Evolutionary conservation across 1,140 invertebrate genomes (phyloP).

Genomic region (Copidosoma floridanum): DNA sequence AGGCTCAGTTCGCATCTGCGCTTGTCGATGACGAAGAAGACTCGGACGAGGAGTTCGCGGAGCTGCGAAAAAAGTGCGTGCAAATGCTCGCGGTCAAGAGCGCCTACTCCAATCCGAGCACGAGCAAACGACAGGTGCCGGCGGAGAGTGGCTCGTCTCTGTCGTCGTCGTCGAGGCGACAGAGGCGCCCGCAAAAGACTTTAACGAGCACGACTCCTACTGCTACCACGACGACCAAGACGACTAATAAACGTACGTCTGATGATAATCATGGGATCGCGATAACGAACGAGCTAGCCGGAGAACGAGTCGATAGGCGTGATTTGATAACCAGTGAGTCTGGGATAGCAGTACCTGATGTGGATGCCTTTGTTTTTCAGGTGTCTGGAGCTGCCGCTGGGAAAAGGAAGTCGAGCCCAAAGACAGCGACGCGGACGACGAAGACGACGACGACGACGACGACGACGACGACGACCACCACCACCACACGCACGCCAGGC

Average conservation of each 20-base stretch:
- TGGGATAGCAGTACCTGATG: neutral
- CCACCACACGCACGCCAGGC: constrained; percentile 5
- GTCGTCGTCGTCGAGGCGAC: neutral
- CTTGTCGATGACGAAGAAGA: neutral
- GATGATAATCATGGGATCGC: neutral
- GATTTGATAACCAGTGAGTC: no score
- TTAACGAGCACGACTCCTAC: neutral
- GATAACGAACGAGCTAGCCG: neutral
- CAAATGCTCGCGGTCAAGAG: neutral
- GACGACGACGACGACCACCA: neutral
- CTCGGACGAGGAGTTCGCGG: neutral
- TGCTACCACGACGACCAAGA: no score
- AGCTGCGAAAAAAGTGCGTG: neutral
- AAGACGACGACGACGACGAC: neutral
- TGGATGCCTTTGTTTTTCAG: constrained; percentile 20
- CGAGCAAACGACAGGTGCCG: no score
- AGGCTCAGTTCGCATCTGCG: neutral
- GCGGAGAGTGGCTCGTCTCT: no score
- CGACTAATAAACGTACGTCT: neutral
- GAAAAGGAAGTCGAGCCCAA: neutral
- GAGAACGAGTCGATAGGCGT: no score
- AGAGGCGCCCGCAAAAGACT: neutral
- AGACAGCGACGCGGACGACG: neutral
- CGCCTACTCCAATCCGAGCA: neutral
- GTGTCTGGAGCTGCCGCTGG: neutral